A percentile compares a stretch with the other conserved stretches of the same genome.
Conservation (phyloP, 2,113 vertebrate species). For the Garra rufa region DNA sequence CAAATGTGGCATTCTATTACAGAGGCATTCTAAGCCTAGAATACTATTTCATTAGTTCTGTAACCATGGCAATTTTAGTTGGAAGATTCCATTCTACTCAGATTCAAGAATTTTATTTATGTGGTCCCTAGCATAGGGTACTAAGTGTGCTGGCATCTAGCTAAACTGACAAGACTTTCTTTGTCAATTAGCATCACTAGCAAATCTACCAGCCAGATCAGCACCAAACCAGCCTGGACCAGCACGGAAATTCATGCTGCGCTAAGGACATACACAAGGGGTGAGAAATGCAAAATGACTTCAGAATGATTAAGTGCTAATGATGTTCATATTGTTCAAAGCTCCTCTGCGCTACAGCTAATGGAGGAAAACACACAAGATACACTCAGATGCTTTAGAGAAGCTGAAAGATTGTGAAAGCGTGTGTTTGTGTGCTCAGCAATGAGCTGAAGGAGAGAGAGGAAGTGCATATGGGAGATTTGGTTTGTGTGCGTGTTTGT, state of each 20-base stretch:
- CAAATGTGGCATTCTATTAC: background rate
- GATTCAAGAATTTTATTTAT: background rate
- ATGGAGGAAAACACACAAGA: conserved; percentile 39
- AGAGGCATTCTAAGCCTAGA: background rate
- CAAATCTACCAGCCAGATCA: conserved; percentile 22
- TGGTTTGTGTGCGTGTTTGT: conserved; percentile 26
- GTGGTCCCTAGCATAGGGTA: background rate
- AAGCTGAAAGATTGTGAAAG: conserved; percentile 10
- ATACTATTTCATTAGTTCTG: background rate
- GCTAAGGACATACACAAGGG: conserved; percentile 26
- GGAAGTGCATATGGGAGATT: conserved; percentile 26
- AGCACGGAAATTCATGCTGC: conserved; percentile 25
- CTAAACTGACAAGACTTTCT: background rate
- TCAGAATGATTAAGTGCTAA: conserved; percentile 37
- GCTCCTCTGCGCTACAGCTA: conserved; percentile 29
- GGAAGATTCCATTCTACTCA: background rate
- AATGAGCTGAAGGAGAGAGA: conserved; percentile 26
- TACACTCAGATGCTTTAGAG: conserved; percentile 31
- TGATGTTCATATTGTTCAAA: conserved; percentile 41
- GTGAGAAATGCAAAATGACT: conserved; percentile 33
- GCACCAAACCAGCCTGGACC: conserved; percentile 31
- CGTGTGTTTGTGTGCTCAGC: conserved; percentile 30
- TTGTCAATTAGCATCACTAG: conserved; percentile 2
- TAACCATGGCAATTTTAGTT: conserved; percentile 8
- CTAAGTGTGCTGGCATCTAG: background rate